Conservation (phyloP, 1,140 invertebrate genomes). For the Chelonus insularis region DNA sequence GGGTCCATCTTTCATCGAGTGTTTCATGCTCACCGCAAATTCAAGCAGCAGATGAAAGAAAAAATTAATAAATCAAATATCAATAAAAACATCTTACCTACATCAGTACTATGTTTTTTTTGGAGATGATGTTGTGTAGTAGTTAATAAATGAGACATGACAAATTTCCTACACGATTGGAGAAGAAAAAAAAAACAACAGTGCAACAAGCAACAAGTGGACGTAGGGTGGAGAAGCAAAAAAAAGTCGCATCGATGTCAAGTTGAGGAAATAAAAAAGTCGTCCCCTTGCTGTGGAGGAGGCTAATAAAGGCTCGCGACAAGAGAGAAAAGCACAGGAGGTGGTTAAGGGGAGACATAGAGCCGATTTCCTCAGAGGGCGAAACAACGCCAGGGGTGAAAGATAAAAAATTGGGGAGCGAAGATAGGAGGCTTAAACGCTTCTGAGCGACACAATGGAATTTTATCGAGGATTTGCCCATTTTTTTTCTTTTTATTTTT, state of each 20-base stretch:
- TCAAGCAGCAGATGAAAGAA: constrained; percentile 11
- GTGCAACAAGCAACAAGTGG: constrained; percentile 31
- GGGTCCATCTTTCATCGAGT: constrained; percentile 2
- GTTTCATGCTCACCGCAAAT: constrained; percentile 18
- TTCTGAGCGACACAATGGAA: constrained; percentile 37
- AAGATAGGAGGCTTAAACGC: constrained; percentile 33
- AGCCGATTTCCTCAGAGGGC: constrained; percentile 29
- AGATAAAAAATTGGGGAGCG: constrained; percentile 26
- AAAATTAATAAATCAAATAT: not conserved
- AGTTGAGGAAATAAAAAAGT: constrained; percentile 49
- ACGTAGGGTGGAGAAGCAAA: constrained; percentile 4
- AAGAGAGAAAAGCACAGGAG: constrained; percentile 32
- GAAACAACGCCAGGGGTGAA: constrained; percentile 15
- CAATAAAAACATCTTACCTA: no score
- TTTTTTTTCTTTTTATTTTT: constrained; percentile 6
- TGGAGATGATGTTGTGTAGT: no score
- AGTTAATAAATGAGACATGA: not conserved
- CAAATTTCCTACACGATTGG: not conserved
- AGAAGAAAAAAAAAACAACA: not conserved
- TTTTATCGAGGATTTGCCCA: constrained; percentile 33
- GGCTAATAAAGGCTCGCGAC: constrained; percentile 49
- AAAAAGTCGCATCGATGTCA: constrained; percentile 41
- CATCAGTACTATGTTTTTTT: no score
- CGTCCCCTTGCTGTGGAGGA: constrained; percentile 25
- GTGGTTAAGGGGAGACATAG: constrained; percentile 5